These are phyloP conservation scores for Protobothrops flavoviridis DNA, from an alignment of 2,113 vertebrate species.

Conservation along the genomic window DNA sequence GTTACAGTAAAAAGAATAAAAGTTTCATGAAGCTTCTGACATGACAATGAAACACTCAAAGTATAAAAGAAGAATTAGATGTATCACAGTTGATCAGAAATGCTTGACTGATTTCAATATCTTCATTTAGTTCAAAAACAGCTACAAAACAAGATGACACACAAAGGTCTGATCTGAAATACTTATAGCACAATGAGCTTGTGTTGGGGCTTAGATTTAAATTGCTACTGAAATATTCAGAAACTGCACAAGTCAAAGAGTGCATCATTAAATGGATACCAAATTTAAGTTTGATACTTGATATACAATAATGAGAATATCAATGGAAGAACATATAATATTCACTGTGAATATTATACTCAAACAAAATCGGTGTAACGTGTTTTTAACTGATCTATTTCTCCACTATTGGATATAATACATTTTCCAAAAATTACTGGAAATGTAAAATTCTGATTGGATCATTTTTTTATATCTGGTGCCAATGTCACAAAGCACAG, in stretches of 20 bases:
- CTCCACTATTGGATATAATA: neutral
- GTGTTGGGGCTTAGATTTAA: neutral
- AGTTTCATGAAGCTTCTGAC: neutral
- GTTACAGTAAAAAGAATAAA: neutral
- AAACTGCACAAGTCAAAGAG: neutral
- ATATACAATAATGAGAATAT: neutral
- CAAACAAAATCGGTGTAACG: neutral
- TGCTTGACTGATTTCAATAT: neutral
- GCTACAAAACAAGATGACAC: neutral
- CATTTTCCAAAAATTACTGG: neutral
- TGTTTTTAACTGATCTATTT: neutral
- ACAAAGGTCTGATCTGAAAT: neutral
- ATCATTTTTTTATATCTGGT: neutral
- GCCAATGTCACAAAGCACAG: neutral
- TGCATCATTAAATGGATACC: neutral
- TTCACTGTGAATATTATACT: neutral
- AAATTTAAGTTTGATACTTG: neutral
- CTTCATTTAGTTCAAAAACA: neutral
- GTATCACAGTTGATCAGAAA: neutral
- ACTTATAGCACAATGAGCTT: neutral
- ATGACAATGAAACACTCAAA: constrained; percentile 5
- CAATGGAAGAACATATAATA: neutral
- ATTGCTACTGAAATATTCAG: neutral
- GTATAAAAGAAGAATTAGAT: neutral
- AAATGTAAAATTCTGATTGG: neutral